phyloP scores from a whole-genome alignment of 2,888 invertebrate genomes.

The Cryptus viduatorius region DNA sequence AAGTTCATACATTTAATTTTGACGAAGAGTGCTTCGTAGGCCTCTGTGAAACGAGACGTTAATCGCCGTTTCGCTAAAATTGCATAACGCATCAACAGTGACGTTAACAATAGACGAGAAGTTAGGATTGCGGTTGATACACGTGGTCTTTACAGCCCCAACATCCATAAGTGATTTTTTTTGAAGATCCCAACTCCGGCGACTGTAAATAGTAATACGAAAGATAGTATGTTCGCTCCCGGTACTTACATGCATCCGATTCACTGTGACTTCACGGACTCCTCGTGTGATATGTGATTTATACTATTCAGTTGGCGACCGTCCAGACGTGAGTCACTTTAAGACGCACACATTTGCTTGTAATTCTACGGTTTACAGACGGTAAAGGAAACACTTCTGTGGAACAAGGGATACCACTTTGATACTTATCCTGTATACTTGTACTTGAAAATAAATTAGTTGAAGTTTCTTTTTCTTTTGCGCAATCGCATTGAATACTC shows the following conservation, averaged over 20 bases:
- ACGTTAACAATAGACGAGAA: background rate
- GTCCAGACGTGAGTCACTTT: constrained; percentile 6
- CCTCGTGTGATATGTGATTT: constrained; percentile 2
- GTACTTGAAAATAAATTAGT: background rate
- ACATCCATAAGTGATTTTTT: background rate
- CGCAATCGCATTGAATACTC: too few species aligned
- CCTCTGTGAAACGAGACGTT: background rate
- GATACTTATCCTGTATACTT: background rate
- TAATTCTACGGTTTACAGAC: background rate
- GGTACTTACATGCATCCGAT: background rate
- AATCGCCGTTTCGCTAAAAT: background rate
- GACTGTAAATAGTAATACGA: background rate
- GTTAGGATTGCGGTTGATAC: background rate
- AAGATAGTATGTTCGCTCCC: background rate
- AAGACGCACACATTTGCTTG: constrained; percentile 4
- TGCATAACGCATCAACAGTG: constrained; percentile 8
- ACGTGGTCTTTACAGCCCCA: background rate
- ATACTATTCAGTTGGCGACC: background rate
- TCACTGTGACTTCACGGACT: background rate
- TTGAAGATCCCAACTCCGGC: background rate
- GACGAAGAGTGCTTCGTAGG: constrained; percentile 6
- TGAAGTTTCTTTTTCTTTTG: too few species aligned
- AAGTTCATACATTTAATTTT: constrained; percentile 46
- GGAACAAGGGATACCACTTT: background rate
- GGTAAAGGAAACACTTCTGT: background rate